Evolutionary conservation across 2,888 invertebrate genomes (phyloP).

Genomic region (Galerucella calmariensis): DNA sequence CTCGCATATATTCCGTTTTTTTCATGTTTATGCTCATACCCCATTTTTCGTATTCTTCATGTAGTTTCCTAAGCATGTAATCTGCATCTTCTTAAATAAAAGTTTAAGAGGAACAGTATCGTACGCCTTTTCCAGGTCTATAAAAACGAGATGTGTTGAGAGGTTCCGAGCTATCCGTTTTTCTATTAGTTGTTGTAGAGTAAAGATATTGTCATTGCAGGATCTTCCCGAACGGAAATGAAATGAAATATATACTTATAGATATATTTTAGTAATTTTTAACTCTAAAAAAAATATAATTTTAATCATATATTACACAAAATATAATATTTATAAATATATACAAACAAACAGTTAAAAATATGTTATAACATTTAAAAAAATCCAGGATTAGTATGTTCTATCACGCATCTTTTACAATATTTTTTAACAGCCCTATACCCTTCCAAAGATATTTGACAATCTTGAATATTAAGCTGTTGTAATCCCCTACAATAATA

Average conservation of each 20-base stretch:
- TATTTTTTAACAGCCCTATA: constrained; percentile 92
- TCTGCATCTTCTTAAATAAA: too few species aligned
- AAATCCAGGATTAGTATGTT: constrained; percentile 95
- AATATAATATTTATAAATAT: neutral
- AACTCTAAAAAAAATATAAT: neutral
- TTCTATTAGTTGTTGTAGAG: too few species aligned
- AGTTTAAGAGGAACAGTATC: too few species aligned
- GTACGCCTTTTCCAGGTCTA: too few species aligned
- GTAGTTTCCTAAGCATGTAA: too few species aligned
- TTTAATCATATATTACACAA: constrained; percentile 7
- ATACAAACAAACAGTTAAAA: constrained; percentile 44
- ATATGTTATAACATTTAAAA: constrained; percentile 68
- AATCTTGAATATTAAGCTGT: constrained; percentile 93
- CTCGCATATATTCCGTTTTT: too few species aligned
- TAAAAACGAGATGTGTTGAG: too few species aligned
- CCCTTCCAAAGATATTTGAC: constrained; percentile 88
- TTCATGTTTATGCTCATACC: too few species aligned
- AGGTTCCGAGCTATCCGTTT: too few species aligned
- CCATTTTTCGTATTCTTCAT: too few species aligned
- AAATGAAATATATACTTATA: neutral
- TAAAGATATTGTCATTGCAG: too few species aligned
- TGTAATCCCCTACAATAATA: constrained; percentile 90
- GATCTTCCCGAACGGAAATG: too few species aligned
- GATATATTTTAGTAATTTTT: constrained; percentile 7
- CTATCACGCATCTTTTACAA: constrained; percentile 92